Evolutionary conservation across 2,888 invertebrate genomes (phyloP).

Genomic region (Hydropsyche betteni): DNA sequence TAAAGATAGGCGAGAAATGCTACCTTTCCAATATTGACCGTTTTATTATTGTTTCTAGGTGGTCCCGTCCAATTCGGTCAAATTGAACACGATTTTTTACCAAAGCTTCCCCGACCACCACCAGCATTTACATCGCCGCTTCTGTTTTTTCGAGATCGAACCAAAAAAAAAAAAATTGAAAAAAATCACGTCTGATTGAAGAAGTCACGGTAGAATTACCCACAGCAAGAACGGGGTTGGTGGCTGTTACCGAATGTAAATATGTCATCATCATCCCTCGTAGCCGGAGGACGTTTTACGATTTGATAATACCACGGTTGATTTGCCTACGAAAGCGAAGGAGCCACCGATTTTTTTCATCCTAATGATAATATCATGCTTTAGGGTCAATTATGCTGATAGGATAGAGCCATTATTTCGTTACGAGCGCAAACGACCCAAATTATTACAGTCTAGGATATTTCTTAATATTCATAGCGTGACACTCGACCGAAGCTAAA

Average conservation of each 20-base stretch:
- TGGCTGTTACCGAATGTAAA: conserved; percentile 46
- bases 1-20: conserved; percentile 51
- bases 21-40: conserved; percentile 46
- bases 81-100: conserved; percentile 33
- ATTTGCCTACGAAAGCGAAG: conserved; percentile 35
- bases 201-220: conserved; percentile 48
- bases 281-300: conserved; percentile 18
- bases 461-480: too few relatives aligned
- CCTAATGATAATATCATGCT: conserved; percentile 28
- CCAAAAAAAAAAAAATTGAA: conserved; percentile 24
- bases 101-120: conserved; percentile 4
- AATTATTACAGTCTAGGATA: too few relatives aligned
- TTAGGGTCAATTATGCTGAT: conserved; percentile 15
- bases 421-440: background rate
- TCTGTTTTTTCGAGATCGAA: conserved; percentile 33
- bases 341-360: conserved; percentile 1
- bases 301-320: conserved; percentile 40
- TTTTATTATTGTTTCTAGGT: conserved; percentile 51
- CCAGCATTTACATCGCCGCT: conserved; percentile 9
- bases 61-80: conserved; percentile 39
- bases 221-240: conserved; percentile 35
- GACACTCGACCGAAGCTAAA: too few relatives aligned
- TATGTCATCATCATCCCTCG: conserved; percentile 49
- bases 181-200: conserved; percentile 40
- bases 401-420: conserved; percentile 20